Base-by-base conservation (phyloP, 2,113 vertebrate genomes). In the Prionailurus bengalensis region DNA sequence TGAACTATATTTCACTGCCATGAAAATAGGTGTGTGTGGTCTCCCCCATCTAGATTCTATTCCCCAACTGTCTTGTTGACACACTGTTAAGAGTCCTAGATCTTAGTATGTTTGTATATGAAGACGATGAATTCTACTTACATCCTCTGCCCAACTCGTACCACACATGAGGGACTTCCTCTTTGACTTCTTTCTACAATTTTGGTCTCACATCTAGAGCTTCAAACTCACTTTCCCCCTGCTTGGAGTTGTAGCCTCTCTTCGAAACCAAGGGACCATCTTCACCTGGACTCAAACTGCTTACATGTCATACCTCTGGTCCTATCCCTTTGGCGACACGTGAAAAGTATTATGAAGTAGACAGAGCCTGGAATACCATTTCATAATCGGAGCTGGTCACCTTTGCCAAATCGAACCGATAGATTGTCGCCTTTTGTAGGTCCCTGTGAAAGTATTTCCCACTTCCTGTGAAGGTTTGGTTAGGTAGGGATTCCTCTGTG, bases 331-430 rank as follows among this genome's bases (percentile, higher is more conserved):
- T 33, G 58, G 66, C 36, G 55, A 61, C 31, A 33, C 81, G 29
- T 80, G 53, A 84, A 92, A 95, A 89, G 23, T 78, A 45, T 79
- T 86, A 74, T 63, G 48, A 87, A 87, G 65, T 25, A 68, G 36
- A 83, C 36, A 79, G 15, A 63, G 10, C 21, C 61, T 82, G 23
- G 70, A 81, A 82, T 53, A 45, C 16, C 89, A 91, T 31, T 91
- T n/a, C 17, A 15, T 85, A 85, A 71, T 74, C 45, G 17, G n/a
- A 86, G 21, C 7, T 31, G 7, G 31, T 93, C 58, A 10, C 9
- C 9, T 81, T 89, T 95, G 66, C n/a, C 68, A 91, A n/a, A 33
- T 61, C 5, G 14, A 48, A 16, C 48, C 6, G 17, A 53, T 9
- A 53, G 39, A 45, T 31, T 39, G 1, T 45, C 89, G 4, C 36